Base-by-base conservation (phyloP, 2,888 invertebrate genomes). In the Portevinia maculata region DNA sequence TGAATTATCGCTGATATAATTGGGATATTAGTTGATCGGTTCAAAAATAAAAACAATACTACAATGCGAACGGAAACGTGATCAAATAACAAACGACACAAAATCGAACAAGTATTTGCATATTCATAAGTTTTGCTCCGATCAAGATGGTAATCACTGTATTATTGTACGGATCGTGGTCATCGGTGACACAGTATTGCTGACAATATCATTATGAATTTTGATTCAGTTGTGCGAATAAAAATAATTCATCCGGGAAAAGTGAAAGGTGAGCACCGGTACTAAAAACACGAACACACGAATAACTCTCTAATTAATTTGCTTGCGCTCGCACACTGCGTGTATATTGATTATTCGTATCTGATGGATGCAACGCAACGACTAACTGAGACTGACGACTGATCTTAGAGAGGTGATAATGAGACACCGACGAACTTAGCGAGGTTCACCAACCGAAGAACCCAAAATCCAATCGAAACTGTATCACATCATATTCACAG, bases 391-490 rank as follows among this genome's bases (percentile, higher is more conserved):
- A 83, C 83, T 83, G 78, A 78, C 78, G 78, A 78, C 78, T 83
- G 83, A 83, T 83, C 83, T 78, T 78, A 78, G 78, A 70, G 78
- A 83, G 83, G 83, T 83, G 83, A 83, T 83, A 83, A 83, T 83
- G 71, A 83, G 83, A 78, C 67, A 73, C 69, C 81, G 71, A 41
- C 46, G 46, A 81, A 57, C 74, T 57, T 57, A 65, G 65, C 64
- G 57, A 57, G 76, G 71, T 73, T 76, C 71, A 67, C 70, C 60
- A 62, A 67, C 55, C 30, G 60, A 83, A 19, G 60, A 83, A 65
- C 71, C 71, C 71, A 60, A 76, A 83, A 73, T 67, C 78, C 78
- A 83, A 83, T 83, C 83, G 78, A 83, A 83, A 83, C 83, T 83
- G 78, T 83, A 76, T 67, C 78, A 83, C 78, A 76, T 67, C 78